Base-by-base conservation (phyloP, 2,113 vertebrate species). In the Pseudonaja textilis region DNA sequence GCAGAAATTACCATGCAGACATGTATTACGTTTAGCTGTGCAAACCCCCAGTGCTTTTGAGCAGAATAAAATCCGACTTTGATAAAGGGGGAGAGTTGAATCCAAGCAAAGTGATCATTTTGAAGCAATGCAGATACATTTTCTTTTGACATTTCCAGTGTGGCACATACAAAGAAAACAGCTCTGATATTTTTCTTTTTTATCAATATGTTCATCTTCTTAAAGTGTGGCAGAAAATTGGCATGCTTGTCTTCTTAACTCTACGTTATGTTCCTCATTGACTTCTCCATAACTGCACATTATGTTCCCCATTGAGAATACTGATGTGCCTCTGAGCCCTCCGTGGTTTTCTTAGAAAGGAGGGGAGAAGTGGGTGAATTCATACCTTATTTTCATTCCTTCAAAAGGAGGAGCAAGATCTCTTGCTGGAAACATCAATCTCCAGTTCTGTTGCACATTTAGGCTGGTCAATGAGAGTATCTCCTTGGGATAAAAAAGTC, bases 1-100 rank as follows among this genome's bases (percentile, higher is more conserved):
- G 94, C 42, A 0, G 93, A 94, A 96, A 97, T 96, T 96, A 95
- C 93, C 55, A 39, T 90, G 91, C 87, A 42, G 52, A 54, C 94
- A 95, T 94, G 86, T 94, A 93, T 96, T 94, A 89, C 88, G 55
- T 86, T 61, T 20, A 86, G n/a, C 3, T 74, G 42, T 3, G 16
- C n/a, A 86, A 81, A 45, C 26, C 25, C 56, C 18, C 25, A 56
- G 52, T 29, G 54, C 54, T 45, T 86, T 29, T 29, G 81, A 86
- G 39, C 9, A n/a, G 45, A 39, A 12, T 25, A 54, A 54, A n/a
- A 64, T 50, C 23, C 22, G 39, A 52, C 26, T 61, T n/a, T 23
- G 42, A n/a, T 4, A 11, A 12, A 34, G 39, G 9, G 29, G 47
- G 9, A 26, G 55, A 91, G 7, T 20, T 56, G 42, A n/a, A 50